Base-by-base conservation (phyloP, 64 coral and sea anemone species). In the Anthopleura sola region DNA sequence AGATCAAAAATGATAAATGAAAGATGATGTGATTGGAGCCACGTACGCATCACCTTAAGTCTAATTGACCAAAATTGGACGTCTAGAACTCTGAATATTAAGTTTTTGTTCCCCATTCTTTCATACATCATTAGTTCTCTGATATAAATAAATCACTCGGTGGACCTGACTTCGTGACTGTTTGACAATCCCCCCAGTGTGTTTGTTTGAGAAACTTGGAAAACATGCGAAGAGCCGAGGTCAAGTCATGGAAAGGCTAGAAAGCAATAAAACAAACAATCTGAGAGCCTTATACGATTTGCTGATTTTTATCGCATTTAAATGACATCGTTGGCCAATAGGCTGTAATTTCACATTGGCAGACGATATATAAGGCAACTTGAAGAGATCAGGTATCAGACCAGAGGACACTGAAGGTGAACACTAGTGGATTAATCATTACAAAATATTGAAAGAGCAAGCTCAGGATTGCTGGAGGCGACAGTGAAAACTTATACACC, bases 291-390 rank as follows among this genome's bases (percentile, higher is more conserved):
- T 69, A 33, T 29, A 32, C 1, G 9, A 34, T 62, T 71, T 71
- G 66, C 66, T 71, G 66, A 71, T 71, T 71, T 28, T 31, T 71
- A 71, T 71, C 66, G 11, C 29, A 71, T 33, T 36, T 71, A 71
- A 48, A 71, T 71, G 31, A 71, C n/a, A 71, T 71, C n/a, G 9
- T 68, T 24, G 26, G 4, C 55, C 55, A 58, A 58, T 58, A 62
- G 23, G 21, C 28, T 71, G 66, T 71, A 71, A 71, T 71, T 34
- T n/a, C 14, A 71, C 34, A 71, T 71, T 17, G 26, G 29, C 66
- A 11, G 13, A 71, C 66, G 0, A 34, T 28, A 71, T 71, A 71
- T 71, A 71, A 71, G 16, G 66, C 66, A 71, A 71, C 5, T n/a
- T 21, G 11, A 71, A 34, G 23, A 62, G 58, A 62, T 62, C 40